These are phyloP conservation scores for Pagetopsis macropterus DNA, from an alignment of 2,797 vertebrate species.

Conservation along the genomic window DNA sequence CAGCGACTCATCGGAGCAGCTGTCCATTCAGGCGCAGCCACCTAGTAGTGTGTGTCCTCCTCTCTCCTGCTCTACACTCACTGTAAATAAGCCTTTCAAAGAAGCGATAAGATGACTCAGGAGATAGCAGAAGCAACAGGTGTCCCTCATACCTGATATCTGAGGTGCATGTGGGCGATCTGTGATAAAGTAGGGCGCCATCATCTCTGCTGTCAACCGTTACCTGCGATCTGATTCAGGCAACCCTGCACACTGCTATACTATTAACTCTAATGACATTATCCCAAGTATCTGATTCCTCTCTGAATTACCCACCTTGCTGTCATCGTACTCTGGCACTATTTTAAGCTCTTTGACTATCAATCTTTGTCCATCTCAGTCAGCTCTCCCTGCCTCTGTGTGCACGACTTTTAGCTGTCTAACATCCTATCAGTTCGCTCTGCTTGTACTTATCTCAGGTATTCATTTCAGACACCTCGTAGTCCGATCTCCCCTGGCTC, in stretches of 20 bases:
- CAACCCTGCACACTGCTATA: slow-evolving; percentile 10
- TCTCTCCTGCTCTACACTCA: slow-evolving; percentile 23
- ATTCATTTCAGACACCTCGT: slow-evolving; percentile 79
- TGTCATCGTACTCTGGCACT: slow-evolving; percentile 5
- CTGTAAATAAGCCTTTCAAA: slow-evolving; percentile 56
- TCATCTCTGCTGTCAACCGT: slow-evolving; percentile 12
- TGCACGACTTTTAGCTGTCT: slow-evolving; percentile 59
- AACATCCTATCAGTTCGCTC: slow-evolving; percentile 66
- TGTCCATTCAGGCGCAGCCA: slow-evolving; percentile 52
- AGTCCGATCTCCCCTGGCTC: slow-evolving; percentile 71
- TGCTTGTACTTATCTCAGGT: slow-evolving; percentile 66
- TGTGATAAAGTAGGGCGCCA: slow-evolving; percentile 23
- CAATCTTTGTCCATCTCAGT: slow-evolving; percentile 24
- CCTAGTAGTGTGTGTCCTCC: slow-evolving; percentile 27
- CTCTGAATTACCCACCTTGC: slow-evolving; percentile 24
- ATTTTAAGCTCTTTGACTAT: slow-evolving; percentile 21
- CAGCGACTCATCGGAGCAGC: slow-evolving; percentile 67
- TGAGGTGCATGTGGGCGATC: slow-evolving; percentile 38
- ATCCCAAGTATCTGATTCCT: slow-evolving; percentile 45
- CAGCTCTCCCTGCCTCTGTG: slow-evolving; percentile 11
- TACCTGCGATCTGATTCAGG: slow-evolving; percentile 22
- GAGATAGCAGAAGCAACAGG: slow-evolving; percentile 62
- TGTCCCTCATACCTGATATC: slow-evolving; percentile 54
- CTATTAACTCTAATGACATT: slow-evolving; percentile 42
- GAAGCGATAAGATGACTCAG: slow-evolving; percentile 25